Evolutionary conservation across 2,888 invertebrate genomes (phyloP).

Genomic region (Morpho helenor): DNA sequence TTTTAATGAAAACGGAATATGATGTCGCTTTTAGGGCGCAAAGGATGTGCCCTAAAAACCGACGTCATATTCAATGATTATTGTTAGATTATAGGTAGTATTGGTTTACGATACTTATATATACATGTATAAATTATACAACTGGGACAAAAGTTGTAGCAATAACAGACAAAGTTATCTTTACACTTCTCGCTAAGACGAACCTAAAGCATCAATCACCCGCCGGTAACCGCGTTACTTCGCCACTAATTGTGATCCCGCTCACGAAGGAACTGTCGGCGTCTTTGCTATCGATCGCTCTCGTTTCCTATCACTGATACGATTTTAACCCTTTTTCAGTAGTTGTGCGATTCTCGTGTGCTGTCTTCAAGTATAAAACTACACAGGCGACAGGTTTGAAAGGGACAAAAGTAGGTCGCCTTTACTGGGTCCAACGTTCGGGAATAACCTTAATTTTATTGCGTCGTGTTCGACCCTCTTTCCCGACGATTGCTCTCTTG

Average conservation of each 20-base stretch:
- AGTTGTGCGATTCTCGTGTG: conserved; percentile 48
- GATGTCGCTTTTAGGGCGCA: too few species aligned
- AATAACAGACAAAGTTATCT: conserved; percentile 8
- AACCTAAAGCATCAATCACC: conserved; percentile 48
- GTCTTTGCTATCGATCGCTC: conserved; percentile 49
- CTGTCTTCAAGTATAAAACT: conserved; percentile 28
- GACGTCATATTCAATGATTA: too few species aligned
- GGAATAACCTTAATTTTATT: conserved; percentile 73
- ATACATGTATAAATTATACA: neutral
- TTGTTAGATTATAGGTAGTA: too few species aligned
- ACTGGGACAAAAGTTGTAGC: conserved; percentile 6
- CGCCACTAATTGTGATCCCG: conserved; percentile 66
- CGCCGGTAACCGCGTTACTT: conserved; percentile 55
- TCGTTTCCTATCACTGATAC: conserved; percentile 33
- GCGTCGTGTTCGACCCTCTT: conserved; percentile 60
- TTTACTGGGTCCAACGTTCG: conserved; percentile 55
- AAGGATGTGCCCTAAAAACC: too few species aligned
- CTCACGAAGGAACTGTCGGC: conserved; percentile 40
- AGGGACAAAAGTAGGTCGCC: conserved; percentile 65
- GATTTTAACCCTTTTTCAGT: conserved; percentile 49
- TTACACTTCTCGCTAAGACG: conserved; percentile 23
- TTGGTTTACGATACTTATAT: neutral
- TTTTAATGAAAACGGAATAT: too few species aligned
- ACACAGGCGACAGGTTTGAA: conserved; percentile 43
- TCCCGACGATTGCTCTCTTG: conserved; percentile 38